Conservation (phyloP, 2,797 vertebrate genomes). For the Anabacerthia variegaticeps region DNA sequence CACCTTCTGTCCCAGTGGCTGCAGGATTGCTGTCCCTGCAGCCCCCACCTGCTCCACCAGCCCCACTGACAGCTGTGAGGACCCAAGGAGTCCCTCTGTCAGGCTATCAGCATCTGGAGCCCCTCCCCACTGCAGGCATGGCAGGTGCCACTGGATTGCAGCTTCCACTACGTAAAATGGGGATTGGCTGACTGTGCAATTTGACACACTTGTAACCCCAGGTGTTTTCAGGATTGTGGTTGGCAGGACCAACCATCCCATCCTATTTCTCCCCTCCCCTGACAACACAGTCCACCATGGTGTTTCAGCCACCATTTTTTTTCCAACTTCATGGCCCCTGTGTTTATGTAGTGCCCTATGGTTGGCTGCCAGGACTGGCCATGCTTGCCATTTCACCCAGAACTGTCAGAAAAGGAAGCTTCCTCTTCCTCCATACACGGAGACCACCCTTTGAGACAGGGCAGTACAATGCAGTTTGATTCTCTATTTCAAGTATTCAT, state of each 20-base stretch:
- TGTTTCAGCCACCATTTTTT: background rate
- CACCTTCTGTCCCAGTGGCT: rapidly evolving
- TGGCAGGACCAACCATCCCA: background rate
- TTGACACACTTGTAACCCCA: rapidly evolving
- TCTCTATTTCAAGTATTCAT: background rate
- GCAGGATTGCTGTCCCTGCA: background rate
- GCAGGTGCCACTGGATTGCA: background rate
- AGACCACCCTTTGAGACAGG: background rate
- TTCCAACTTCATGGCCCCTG: background rate
- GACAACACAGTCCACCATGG: rapidly evolving
- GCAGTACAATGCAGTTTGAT: background rate
- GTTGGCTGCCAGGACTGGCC: background rate
- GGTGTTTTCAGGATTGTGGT: background rate
- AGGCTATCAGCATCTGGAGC: background rate
- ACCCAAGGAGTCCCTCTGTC: rapidly evolving
- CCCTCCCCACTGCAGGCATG: rapidly evolving
- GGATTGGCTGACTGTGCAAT: background rate
- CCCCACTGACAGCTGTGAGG: no score
- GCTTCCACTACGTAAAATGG: no score
- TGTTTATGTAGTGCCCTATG: background rate
- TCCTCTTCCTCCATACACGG: rapidly evolving
- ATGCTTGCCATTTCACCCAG: background rate
- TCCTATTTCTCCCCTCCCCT: background rate
- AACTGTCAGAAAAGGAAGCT: background rate
- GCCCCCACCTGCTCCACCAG: background rate